A percentile compares a stretch with the other conserved stretches of the same genome.
Conservation (phyloP, 2,888 invertebrate genomes). For the Eristalis pertinax region DNA sequence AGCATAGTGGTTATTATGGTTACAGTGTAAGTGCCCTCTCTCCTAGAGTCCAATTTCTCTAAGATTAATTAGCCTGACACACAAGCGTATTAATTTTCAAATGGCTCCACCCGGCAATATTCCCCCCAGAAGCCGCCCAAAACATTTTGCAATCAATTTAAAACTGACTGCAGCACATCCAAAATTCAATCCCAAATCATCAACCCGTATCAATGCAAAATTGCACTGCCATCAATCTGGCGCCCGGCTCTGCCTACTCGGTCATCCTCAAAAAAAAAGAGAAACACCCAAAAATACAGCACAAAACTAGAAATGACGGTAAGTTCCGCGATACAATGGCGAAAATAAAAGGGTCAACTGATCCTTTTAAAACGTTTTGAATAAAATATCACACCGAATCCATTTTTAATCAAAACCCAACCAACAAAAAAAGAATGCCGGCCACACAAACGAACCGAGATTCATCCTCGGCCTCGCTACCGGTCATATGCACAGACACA, state of each 20-base stretch:
- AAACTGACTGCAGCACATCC: constrained; percentile 10
- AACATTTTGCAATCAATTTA: constrained; percentile 22
- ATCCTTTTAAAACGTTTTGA: constrained; percentile 65
- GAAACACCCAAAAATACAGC: constrained; percentile 2
- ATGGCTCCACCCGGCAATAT: neutral
- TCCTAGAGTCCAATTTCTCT: too few relatives aligned
- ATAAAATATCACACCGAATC: constrained; percentile 69
- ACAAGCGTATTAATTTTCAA: too few relatives aligned
- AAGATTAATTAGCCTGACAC: too few relatives aligned
- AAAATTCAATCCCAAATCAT: constrained; percentile 48
- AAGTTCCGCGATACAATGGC: constrained; percentile 56
- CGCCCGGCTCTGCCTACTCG: neutral
- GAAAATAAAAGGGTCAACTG: constrained; percentile 59
- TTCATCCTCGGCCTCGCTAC: constrained; percentile 32
- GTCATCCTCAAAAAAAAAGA: constrained; percentile 6
- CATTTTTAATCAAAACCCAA: constrained; percentile 66
- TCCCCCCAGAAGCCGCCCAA: constrained; percentile 25
- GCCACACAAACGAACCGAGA: constrained; percentile 23
- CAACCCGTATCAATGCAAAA: constrained; percentile 55
- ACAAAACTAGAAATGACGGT: constrained; percentile 48
- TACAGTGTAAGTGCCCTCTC: too few relatives aligned
- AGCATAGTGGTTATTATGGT: too few relatives aligned
- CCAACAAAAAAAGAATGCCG: constrained; percentile 4
- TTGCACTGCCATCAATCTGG: constrained; percentile 50
- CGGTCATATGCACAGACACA: constrained; percentile 6